Evolutionary conservation across 2,797 vertebrate species (phyloP).

Genomic region (Hemibagrus guttatus): DNA sequence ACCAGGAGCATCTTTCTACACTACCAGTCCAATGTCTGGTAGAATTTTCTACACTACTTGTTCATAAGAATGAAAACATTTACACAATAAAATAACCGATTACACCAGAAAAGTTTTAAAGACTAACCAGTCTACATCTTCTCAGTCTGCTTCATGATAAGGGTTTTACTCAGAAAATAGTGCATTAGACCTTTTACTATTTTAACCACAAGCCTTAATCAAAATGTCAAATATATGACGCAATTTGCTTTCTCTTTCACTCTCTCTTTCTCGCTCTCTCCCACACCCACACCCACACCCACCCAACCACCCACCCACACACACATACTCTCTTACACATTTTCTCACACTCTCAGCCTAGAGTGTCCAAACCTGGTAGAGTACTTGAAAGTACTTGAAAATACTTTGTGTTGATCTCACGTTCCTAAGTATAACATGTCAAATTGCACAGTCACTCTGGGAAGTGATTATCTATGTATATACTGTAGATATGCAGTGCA

Average conservation of each 20-base stretch:
- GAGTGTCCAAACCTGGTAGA: neutral
- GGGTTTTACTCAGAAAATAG: neutral
- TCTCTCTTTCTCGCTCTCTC: neutral
- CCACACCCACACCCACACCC: neutral
- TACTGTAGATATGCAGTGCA: too few relatives aligned
- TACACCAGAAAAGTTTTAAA: neutral
- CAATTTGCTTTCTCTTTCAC: neutral
- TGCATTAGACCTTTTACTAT: neutral
- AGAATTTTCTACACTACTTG: neutral
- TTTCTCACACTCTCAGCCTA: neutral
- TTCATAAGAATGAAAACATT: neutral
- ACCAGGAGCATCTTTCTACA: slow-evolving; percentile 2
- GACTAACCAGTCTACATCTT: neutral
- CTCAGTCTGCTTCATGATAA: neutral
- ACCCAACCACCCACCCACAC: neutral
- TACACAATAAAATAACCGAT: neutral
- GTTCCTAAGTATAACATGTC: too few relatives aligned
- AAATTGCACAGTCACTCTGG: neutral
- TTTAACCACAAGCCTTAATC: neutral
- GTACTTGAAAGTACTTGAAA: neutral
- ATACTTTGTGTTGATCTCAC: neutral
- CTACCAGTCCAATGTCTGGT: neutral
- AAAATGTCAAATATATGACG: neutral
- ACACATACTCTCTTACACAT: neutral
- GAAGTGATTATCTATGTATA: neutral